Percentiles rank a stretch among this genome's conserved stretches.
Conservation (phyloP, 2,888 invertebrate genomes). For the Antheraea assamensis region DNA sequence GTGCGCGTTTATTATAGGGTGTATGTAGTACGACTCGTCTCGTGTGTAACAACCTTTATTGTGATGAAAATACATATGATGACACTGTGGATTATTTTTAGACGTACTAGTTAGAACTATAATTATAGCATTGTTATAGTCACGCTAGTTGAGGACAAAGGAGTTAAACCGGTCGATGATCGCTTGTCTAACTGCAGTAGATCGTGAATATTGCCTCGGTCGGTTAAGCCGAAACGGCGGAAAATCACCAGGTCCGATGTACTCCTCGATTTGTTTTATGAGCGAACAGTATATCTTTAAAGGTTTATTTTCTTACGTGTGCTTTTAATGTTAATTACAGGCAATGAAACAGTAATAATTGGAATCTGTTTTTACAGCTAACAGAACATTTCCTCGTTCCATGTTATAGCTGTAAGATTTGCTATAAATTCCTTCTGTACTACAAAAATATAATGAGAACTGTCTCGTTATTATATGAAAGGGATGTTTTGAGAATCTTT, state of each 20-base stretch:
- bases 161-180: conserved; percentile 31
- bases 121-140: conserved; percentile 2
- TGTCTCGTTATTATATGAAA: no score
- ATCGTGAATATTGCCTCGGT: conserved; percentile 32
- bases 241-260: conserved; percentile 37
- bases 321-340: not conserved
- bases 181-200: conserved; percentile 39
- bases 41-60: not conserved
- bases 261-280: conserved; percentile 29
- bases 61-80: not conserved
- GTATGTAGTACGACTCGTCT: no score
- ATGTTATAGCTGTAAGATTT: no score
- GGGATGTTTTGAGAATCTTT: no score
- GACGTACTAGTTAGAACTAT: not conserved
- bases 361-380: no score
- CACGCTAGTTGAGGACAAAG: conserved; percentile 18
- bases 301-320: not conserved
- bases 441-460: no score
- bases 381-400: no score
- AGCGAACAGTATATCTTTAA: conserved; percentile 24
- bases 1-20: not conserved
- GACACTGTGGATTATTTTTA: not conserved
- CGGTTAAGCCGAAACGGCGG: conserved; percentile 34
- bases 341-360: no score
- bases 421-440: no score